phyloP scores from a whole-genome alignment of 2,888 invertebrate species.

The Thymelicus sylvestris region DNA sequence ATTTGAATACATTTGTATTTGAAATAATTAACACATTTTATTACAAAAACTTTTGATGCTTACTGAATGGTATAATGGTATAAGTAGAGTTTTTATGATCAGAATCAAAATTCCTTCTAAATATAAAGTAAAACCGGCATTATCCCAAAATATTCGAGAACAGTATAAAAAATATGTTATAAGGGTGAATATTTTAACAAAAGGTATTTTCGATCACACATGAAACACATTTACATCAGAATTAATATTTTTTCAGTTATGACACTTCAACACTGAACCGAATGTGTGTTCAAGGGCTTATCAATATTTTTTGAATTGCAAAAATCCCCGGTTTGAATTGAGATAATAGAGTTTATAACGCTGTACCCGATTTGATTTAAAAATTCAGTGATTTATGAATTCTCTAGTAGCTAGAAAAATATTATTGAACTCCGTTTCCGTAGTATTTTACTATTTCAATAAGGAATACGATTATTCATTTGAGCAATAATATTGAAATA shows the following conservation, averaged over 20 bases:
- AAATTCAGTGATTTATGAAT: constrained; percentile 3
- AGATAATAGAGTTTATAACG: constrained; percentile 20
- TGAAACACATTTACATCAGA: constrained; percentile 10
- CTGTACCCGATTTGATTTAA: constrained; percentile 8
- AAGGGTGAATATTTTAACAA: background rate
- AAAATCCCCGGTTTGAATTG: constrained; percentile 25
- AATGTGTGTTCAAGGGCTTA: constrained; percentile 19
- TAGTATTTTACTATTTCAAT: no score
- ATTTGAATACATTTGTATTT: no score
- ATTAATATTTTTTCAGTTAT: constrained; percentile 24
- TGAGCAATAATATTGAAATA: no score
- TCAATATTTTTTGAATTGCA: constrained; percentile 36
- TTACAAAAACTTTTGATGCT: no score
- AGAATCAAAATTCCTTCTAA: no score
- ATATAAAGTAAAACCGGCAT: no score
- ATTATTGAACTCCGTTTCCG: background rate
- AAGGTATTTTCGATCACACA: background rate
- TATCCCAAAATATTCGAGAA: no score
- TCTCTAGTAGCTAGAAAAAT: background rate
- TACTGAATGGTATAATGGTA: no score
- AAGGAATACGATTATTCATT: no score
- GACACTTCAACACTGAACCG: background rate
- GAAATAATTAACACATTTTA: no score
- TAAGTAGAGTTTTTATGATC: no score
- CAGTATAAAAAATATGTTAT: no score